phyloP scores from a whole-genome alignment of 2,888 invertebrate species.

The Xanthorhoe spadicearia region DNA sequence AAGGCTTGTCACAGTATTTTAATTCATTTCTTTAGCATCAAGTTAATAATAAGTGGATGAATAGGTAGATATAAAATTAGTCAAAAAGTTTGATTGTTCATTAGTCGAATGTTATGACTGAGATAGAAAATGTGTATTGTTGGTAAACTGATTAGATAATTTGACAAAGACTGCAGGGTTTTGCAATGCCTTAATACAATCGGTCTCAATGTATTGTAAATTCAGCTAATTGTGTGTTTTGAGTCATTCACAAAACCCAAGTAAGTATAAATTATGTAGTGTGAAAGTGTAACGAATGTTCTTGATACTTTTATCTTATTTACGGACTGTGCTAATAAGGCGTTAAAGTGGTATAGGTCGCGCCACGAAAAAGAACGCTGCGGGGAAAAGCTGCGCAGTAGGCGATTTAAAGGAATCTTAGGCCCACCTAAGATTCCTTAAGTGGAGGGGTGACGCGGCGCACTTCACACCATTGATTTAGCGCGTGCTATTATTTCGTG shows the following conservation, averaged over 20 bases:
- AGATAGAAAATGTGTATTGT: slow-evolving; percentile 16
- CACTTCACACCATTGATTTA: too few relatives aligned
- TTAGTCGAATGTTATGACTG: slow-evolving; percentile 25
- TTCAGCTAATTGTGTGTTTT: slow-evolving; percentile 35
- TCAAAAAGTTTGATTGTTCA: slow-evolving; percentile 11
- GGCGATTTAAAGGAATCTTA: too few relatives aligned
- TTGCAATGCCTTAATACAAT: slow-evolving; percentile 52
- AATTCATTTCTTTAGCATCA: slow-evolving; percentile 9
- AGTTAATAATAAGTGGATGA: slow-evolving; percentile 14
- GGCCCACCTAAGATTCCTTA: too few relatives aligned
- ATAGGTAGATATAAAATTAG: slow-evolving; percentile 8
- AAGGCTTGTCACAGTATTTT: slow-evolving; percentile 55
- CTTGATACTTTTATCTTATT: neutral
- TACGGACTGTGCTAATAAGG: slow-evolving; percentile 14
- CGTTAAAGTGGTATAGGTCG: slow-evolving; percentile 46
- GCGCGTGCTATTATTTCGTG: too few relatives aligned
- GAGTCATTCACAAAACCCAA: slow-evolving; percentile 6
- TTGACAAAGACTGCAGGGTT: slow-evolving; percentile 59
- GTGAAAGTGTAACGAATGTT: slow-evolving; percentile 26
- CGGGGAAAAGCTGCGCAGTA: too few relatives aligned
- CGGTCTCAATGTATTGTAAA: slow-evolving; percentile 40
- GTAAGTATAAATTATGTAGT: neutral
- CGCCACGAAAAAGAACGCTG: too few relatives aligned
- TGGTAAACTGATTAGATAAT: slow-evolving; percentile 27
- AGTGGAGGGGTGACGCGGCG: too few relatives aligned